phyloP scores from a whole-genome alignment of 2,888 invertebrate species.

The Podabrus alpinus region DNA sequence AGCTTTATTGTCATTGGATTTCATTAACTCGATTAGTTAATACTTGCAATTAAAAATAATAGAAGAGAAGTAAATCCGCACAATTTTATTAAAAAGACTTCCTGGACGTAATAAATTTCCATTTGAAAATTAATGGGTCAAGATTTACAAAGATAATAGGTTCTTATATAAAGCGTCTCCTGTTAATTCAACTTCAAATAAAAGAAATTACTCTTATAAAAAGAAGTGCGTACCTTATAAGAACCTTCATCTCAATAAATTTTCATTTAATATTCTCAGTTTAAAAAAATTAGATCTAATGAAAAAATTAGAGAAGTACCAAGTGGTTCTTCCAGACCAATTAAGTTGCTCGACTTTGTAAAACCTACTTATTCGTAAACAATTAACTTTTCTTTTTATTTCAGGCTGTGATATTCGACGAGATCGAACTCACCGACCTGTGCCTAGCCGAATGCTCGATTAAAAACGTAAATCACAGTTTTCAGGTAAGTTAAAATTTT shows the following conservation, averaged over 20 bases:
- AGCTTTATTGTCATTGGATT: neutral
- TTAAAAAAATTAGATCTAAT: neutral
- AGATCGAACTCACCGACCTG: conserved; percentile 82
- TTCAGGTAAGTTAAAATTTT: conserved; percentile 75
- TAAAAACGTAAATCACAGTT: conserved; percentile 85
- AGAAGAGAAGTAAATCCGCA: neutral
- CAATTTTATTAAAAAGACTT: neutral
- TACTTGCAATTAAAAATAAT: neutral
- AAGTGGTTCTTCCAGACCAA: neutral
- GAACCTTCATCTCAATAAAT: neutral
- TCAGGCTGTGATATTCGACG: conserved; percentile 87
- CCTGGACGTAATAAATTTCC: neutral
- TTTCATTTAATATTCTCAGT: neutral
- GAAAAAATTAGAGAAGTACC: neutral
- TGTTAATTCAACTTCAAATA: neutral
- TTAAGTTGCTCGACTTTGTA: neutral
- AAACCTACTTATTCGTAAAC: neutral
- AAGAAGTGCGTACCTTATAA: neutral
- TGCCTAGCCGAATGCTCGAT: conserved; percentile 87
- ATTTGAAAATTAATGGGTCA: neutral
- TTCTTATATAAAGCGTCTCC: neutral
- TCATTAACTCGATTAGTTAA: neutral
- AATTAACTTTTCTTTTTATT: conserved; percentile 53
- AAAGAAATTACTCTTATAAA: neutral
- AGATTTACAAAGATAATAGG: neutral